Base-by-base conservation (phyloP, 64 coral and sea anemone species). In the Stylophora pistillata region DNA sequence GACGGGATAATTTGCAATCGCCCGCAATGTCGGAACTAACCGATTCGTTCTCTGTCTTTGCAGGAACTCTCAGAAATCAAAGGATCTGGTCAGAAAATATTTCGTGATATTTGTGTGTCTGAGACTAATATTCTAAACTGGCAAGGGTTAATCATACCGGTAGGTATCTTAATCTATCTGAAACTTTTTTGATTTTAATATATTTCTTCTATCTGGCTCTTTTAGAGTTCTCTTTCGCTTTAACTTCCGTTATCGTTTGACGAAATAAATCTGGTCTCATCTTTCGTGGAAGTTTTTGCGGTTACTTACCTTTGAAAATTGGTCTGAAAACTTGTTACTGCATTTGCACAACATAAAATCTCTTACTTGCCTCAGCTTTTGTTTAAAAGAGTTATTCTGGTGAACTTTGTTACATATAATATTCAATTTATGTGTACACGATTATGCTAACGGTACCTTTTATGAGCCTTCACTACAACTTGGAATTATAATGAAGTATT, bases 61-160 rank as follows among this genome's bases (percentile, higher is more conserved):
- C 55, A 98, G 95, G 95, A 98, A 81, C 91, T 98, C 54, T 6
- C 15, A 7, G 95, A 98, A 62, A 88, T 98, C 58, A 91, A 52
- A 78, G 58, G 71, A 2, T 75, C 74, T 68, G 77, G 34, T 2
- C 30, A 14, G 14, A 86, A 83, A 74, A 84, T 91, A 37, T 94
- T 98, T 31, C 95, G 92, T 15, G 29, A 86, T 5, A 88, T 98
- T 58, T 5, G 7, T 15, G 95, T 98, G 55, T 89, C 94, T 78
- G 95, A 98, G 74, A 15, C 72, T 4, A 98, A 91, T 85, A 89
- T 98, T 82, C 69, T 98, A 26, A 32, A 68, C 58, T 94, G 95
- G 95, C 85, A 91, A 21, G 95, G 95, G 56, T 65, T 91, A 53
- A 98, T 98, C 23, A 92, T 94, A 17, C 95, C 95, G 81, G 95